Evolutionary conservation across 2,888 invertebrate genomes (phyloP), one percentile per base, ranked within the genome.

Genomic region (Melipona bicolor): DNA sequence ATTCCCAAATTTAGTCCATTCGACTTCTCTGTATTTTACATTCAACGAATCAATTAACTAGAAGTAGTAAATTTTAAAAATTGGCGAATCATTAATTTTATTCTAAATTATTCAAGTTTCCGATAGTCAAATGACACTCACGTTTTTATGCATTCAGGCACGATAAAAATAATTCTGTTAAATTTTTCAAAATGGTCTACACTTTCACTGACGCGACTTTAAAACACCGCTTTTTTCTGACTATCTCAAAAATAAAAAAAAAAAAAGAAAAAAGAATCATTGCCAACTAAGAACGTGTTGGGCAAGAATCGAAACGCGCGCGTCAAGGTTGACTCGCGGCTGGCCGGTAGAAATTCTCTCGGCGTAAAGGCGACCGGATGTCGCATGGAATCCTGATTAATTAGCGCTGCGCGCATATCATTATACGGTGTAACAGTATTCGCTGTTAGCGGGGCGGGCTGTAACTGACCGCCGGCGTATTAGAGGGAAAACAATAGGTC

Each of bases 371-470:
- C 80, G 73, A 77, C 85, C 85, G 85, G 85, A 85, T 84, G 84
- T 75, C 81, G 81, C 78, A 69, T 71, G 78, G 85, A 84, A 85
- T 85, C 85, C 70, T 61, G 84, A 84, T 85, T 84, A 84, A 85
- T 84, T 84, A 81, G 75, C 70, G 61, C n/a, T 50, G 69, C 71
- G 72, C 75, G 85, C 67, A 79, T 82, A 78, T 85, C 76, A 65
- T 82, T 81, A 43, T 43, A 79, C 76, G 75, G 52, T 82, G n/a
- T 59, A 81, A 84, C 85, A 82, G 85, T 85, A 81, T 69, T 61
- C 76, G 52, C 36, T 64, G 76, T 19, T 19, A 17, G 52, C 52
- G 19, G 17, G 19, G 6, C 62, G 72, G 67, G 74, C 74, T 56
- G 77, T 73, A 67, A 65, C 79, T 27, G 79, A 64, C 70, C 74